A percentile compares a stretch with the other conserved stretches of the same genome.
These are phyloP conservation scores for Corapipo altera DNA, from an alignment of 2,113 vertebrate genomes.

Conservation along the genomic window DNA sequence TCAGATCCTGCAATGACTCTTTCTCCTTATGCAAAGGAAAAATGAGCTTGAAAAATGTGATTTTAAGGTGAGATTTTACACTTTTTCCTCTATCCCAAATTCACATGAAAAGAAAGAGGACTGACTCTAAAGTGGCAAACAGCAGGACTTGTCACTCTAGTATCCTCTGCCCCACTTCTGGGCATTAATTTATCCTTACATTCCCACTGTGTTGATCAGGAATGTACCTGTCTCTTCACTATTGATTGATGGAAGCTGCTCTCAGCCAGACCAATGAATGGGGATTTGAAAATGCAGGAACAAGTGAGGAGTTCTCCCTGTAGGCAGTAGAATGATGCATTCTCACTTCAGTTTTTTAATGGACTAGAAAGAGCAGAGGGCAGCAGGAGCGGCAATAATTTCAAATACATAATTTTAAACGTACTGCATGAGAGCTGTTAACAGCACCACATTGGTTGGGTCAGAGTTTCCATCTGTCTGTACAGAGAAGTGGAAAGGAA, in stretches of 20 bases:
- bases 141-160: background rate
- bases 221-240: background rate
- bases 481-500: background rate
- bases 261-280: accelerated
- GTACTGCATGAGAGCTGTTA: background rate
- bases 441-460: background rate
- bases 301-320: background rate
- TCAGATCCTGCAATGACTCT: background rate
- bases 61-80: background rate
- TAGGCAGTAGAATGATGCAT: background rate
- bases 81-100: background rate
- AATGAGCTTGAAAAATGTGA: background rate
- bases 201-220: background rate
- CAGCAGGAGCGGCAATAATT: background rate
- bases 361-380: background rate
- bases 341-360: background rate
- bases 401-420: background rate
- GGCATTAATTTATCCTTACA: background rate
- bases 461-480: background rate
- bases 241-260: background rate
- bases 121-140: background rate
- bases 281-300: background rate
- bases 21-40: background rate
- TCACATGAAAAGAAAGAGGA: background rate
- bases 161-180: background rate